phyloP scores from a whole-genome alignment of 1,140 invertebrate species.

The Ceratina japonica region DNA sequence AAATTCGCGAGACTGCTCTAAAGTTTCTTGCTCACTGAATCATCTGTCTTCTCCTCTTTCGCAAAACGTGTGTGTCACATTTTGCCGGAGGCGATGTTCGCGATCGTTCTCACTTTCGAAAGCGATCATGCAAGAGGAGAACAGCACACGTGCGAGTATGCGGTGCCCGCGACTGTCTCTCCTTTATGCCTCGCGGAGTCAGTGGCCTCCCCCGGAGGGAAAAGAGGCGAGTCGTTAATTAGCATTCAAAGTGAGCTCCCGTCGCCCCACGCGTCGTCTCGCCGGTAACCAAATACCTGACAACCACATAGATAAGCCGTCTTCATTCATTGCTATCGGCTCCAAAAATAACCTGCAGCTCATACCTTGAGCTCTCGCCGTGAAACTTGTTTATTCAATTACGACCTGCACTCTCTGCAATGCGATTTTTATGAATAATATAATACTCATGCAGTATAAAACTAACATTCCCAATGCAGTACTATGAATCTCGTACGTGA shows the following conservation, averaged over 20 bases:
- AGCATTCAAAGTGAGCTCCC: slow-evolving; percentile 68
- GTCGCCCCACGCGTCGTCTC: slow-evolving; percentile 28
- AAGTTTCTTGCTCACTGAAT: not conserved
- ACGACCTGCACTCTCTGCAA: no score
- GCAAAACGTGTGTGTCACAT: slow-evolving; percentile 2
- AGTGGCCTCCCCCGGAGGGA: slow-evolving; percentile 35
- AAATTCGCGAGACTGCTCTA: not conserved
- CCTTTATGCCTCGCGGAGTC: slow-evolving; percentile 3
- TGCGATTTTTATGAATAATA: not conserved
- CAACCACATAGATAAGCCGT: not conserved
- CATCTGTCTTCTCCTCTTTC: not conserved
- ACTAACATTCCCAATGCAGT: not conserved
- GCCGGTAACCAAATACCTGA: not conserved
- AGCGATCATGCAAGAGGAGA: slow-evolving; percentile 17
- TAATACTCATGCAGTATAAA: not conserved
- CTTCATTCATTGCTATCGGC: not conserved
- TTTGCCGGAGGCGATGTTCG: slow-evolving; percentile 22
- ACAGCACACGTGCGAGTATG: not conserved
- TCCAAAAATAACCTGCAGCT: not conserved
- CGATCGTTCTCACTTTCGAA: slow-evolving; percentile 62
- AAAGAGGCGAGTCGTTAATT: slow-evolving; percentile 69
- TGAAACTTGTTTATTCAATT: no score
- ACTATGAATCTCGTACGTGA: no score
- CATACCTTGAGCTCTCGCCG: no score
- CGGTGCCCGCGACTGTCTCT: slow-evolving; percentile 1